Conservation (phyloP, 2,113 vertebrate genomes). For the Callorhinus ursinus region DNA sequence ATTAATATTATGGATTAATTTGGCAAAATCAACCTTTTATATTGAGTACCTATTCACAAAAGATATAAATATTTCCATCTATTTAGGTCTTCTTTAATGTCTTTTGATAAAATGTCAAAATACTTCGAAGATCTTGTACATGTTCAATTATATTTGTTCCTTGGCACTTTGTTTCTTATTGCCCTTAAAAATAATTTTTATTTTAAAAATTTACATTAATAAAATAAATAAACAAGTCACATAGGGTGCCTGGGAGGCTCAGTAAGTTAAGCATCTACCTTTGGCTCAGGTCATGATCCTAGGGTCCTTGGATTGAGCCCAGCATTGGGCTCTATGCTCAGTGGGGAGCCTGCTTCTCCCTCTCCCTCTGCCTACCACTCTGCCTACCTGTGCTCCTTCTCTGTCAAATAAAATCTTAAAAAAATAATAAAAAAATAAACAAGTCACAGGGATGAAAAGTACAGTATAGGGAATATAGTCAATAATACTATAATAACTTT, state of each 20-base stretch:
- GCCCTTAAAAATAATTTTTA: background rate
- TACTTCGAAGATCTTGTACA: background rate
- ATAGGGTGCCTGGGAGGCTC: background rate
- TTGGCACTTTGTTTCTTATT: background rate
- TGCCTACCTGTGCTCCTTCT: background rate
- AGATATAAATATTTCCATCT: background rate
- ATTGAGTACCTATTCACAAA: background rate
- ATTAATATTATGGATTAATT: background rate
- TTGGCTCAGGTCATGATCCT: background rate
- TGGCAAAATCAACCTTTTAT: background rate
- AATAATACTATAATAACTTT: background rate
- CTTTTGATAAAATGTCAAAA: background rate
- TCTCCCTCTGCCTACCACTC: background rate
- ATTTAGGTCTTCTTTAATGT: conserved; percentile 5
- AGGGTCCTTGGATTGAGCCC: background rate
- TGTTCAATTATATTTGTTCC: background rate
- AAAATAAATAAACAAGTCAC: background rate
- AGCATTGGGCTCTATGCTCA: background rate
- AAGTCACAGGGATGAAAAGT: background rate
- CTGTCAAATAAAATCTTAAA: background rate
- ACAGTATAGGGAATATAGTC: background rate
- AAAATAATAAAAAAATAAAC: background rate
- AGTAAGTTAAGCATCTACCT: background rate
- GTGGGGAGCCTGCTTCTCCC: background rate
- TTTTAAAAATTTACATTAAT: background rate